Conservation (phyloP, 2,113 vertebrate species). For the Gobiocypris rarus region DNA sequence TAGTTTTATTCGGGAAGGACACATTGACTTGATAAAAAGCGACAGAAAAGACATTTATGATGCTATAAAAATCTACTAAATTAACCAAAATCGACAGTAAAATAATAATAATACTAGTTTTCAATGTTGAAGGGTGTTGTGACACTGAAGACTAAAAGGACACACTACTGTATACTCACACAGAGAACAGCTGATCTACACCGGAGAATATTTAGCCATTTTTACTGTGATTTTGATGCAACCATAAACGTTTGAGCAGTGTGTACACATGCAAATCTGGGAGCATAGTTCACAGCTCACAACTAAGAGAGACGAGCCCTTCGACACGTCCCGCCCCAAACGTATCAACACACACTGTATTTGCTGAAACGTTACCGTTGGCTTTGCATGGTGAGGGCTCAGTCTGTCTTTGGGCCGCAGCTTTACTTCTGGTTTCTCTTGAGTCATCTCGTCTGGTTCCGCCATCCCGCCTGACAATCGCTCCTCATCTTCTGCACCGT, state of each 20-base stretch:
- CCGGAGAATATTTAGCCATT: no score
- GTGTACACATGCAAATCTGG: no score
- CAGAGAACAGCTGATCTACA: background rate
- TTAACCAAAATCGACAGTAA: no score
- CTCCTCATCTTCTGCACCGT: background rate
- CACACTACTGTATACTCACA: background rate
- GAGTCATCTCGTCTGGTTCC: background rate
- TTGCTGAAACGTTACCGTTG: slow-evolving; percentile 40
- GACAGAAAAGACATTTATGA: no score
- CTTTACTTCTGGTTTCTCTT: slow-evolving; percentile 61
- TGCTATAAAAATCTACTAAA: no score
- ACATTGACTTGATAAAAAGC: no score
- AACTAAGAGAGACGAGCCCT: background rate
- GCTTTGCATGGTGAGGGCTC: slow-evolving; percentile 37
- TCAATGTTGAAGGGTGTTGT: no score
- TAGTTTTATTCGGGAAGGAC: no score
- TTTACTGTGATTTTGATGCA: no score
- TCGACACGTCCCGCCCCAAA: background rate
- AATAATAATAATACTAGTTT: no score
- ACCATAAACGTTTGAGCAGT: background rate
- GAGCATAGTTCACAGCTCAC: no score
- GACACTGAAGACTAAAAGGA: no score
- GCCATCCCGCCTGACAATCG: background rate
- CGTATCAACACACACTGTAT: background rate
- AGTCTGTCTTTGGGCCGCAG: slow-evolving; percentile 45